Conservation (phyloP, 2,888 invertebrate genomes). For the Nomada lathburiana region DNA sequence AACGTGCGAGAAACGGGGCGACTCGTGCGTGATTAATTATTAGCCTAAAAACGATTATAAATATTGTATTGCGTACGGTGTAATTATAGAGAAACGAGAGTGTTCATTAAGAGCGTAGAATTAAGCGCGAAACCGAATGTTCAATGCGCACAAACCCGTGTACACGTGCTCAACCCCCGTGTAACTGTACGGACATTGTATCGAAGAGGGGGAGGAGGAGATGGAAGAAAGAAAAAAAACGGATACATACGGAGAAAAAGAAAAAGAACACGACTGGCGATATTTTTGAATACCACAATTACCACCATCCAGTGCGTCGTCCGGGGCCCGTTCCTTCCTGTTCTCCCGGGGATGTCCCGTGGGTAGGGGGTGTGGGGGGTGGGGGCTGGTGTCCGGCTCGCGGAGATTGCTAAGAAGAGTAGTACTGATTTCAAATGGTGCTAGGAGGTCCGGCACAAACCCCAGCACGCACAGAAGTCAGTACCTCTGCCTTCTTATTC, state of each 20-base stretch:
- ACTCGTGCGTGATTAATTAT: constrained; percentile 55
- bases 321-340: background rate
- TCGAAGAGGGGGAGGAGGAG: constrained; percentile 49
- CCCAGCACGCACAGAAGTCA: constrained; percentile 84
- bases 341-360: background rate
- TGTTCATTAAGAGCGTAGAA: constrained; percentile 40
- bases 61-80: constrained; percentile 52
- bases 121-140: constrained; percentile 42
- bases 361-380: no score
- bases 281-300: constrained; percentile 36
- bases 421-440: constrained; percentile 85
- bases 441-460: constrained; percentile 80
- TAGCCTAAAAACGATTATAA: constrained; percentile 39
- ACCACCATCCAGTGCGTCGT: background rate
- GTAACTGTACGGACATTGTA: constrained; percentile 35
- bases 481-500: constrained; percentile 82
- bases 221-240: constrained; percentile 19
- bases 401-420: constrained; percentile 80
- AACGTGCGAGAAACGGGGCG: constrained; percentile 34
- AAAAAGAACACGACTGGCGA: constrained; percentile 17
- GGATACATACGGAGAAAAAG: constrained; percentile 34
- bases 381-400: no score
- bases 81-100: constrained; percentile 50
- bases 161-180: constrained; percentile 44
- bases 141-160: constrained; percentile 47